Conservation (phyloP, 2,113 vertebrate species). For the Mobula birostris region DNA sequence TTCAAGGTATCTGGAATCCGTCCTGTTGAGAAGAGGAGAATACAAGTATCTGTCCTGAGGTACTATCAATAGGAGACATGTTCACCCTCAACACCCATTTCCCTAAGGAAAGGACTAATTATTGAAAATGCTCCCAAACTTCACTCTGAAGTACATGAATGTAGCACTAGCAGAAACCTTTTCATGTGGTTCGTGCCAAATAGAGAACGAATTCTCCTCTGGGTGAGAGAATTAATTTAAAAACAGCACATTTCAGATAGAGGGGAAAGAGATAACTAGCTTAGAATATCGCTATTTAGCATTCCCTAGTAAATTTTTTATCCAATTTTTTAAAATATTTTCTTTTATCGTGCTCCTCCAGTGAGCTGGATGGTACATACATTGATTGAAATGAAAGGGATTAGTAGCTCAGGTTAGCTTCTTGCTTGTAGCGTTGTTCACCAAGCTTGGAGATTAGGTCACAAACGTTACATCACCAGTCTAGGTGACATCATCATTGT, state of each 20-base stretch:
- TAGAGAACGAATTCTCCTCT: not conserved
- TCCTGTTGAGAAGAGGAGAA: slow-evolving; percentile 52
- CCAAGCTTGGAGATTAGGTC: no score
- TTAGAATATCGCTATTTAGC: not conserved
- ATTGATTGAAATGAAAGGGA: no score
- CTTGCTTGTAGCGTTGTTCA: no score
- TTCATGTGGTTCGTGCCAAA: not conserved
- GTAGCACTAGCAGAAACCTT: not conserved
- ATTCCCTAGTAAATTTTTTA: not conserved
- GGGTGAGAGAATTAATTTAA: not conserved
- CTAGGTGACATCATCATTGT: no score
- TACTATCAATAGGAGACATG: not conserved
- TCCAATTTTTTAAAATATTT: not conserved
- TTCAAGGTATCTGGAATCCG: slow-evolving; percentile 84
- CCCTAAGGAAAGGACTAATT: no score
- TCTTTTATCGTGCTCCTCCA: not conserved
- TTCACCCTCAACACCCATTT: not conserved
- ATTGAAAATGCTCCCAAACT: not conserved
- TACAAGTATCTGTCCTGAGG: not conserved
- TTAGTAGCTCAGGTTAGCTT: no score
- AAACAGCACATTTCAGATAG: no score
- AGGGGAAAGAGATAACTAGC: not conserved
- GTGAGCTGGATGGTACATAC: no score
- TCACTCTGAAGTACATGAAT: not conserved
- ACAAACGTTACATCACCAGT: no score